Evolutionary conservation across 2,888 invertebrate species (phyloP).

Genomic region (Standfussiana lucernea): DNA sequence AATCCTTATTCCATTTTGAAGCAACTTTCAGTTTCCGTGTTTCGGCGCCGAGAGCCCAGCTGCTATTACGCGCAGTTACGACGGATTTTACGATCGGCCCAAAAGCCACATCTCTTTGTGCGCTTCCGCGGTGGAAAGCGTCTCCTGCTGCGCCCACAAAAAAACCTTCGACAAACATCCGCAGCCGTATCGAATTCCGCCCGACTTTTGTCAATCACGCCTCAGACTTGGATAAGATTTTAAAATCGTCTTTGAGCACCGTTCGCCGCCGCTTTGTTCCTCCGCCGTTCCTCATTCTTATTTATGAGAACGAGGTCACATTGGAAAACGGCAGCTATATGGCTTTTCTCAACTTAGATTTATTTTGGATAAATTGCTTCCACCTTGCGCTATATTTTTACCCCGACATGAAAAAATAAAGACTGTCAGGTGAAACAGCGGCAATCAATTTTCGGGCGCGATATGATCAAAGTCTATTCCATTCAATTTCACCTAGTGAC

Average conservation of each 20-base stretch:
- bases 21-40: slow-evolving; percentile 55
- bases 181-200: slow-evolving; percentile 71
- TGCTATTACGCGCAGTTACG: slow-evolving; percentile 73
- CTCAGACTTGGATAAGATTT: slow-evolving; percentile 78
- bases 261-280: slow-evolving; percentile 72
- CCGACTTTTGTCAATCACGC: slow-evolving; percentile 80
- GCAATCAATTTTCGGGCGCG: slow-evolving; percentile 47
- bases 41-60: slow-evolving; percentile 59
- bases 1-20: slow-evolving; percentile 58
- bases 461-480: slow-evolving; percentile 48
- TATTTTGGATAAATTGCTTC: slow-evolving; percentile 63
- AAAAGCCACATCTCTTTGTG: slow-evolving; percentile 74
- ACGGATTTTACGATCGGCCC: slow-evolving; percentile 77
- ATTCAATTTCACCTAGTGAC: slow-evolving; percentile 43
- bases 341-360: slow-evolving; percentile 66
- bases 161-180: slow-evolving; percentile 74
- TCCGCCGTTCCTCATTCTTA: slow-evolving; percentile 77
- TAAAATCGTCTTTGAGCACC: slow-evolving; percentile 77
- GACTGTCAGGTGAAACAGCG: slow-evolving; percentile 38
- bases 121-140: slow-evolving; percentile 68
- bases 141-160: slow-evolving; percentile 66
- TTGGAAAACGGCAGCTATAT: slow-evolving; percentile 71
- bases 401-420: slow-evolving; percentile 46
- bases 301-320: slow-evolving; percentile 79
- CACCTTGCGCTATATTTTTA: slow-evolving; percentile 45